Conservation (phyloP, 2,888 invertebrate species). For the Drosophila robusta region DNA sequence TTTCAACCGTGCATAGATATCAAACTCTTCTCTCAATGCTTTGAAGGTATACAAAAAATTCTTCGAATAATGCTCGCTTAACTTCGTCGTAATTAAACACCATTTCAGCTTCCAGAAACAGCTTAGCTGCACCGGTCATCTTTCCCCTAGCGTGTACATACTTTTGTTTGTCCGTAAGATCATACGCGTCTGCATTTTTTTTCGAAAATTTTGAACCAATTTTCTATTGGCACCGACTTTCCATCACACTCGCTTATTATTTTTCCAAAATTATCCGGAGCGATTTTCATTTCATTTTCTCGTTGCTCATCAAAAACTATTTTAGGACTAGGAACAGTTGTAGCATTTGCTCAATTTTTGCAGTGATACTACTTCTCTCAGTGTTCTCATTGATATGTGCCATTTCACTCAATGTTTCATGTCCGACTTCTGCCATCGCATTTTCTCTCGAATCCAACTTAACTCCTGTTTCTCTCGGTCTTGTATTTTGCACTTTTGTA, state of each 20-base stretch:
- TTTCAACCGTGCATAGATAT: no score
- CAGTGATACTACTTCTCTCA: no score
- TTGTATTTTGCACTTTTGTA: no score
- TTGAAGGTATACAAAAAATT: no score
- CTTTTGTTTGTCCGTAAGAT: background rate
- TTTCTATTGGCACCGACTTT: background rate
- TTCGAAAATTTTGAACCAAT: conserved; percentile 15
- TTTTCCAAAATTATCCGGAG: conserved; percentile 1
- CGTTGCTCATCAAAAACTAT: background rate
- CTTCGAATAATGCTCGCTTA: background rate
- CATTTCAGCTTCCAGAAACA: background rate
- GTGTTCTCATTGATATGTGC: no score
- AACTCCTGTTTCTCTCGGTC: no score
- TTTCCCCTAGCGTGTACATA: background rate
- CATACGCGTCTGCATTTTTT: background rate
- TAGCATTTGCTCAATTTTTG: no score
- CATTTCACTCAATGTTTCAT: no score
- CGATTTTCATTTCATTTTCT: background rate
- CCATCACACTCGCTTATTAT: conserved; percentile 5
- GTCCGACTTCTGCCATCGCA: no score
- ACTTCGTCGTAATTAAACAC: background rate
- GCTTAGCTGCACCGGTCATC: background rate
- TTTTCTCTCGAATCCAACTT: no score
- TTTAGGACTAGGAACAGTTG: no score
- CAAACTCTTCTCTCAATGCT: no score